Evolutionary conservation across 37 sponge, comb jelly and placozoan species (phyloP).

Genomic region (Agelas oroides): DNA sequence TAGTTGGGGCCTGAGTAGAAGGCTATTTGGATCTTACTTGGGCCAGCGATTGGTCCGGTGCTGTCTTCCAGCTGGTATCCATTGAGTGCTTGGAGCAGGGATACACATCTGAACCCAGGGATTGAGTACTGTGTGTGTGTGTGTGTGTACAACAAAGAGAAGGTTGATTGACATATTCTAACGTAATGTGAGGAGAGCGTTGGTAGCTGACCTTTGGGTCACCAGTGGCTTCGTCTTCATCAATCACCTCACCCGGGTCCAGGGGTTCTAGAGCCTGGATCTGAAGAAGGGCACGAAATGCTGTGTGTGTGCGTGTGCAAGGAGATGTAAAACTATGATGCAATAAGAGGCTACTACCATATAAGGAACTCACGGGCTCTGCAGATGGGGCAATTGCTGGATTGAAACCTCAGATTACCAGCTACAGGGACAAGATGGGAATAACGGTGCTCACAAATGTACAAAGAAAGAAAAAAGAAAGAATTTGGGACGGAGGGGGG

Average conservation of each 20-base stretch:
- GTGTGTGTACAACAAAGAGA: too few species aligned
- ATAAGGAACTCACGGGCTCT: constrained; percentile 87
- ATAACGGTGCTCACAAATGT: background rate
- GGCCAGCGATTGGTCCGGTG: background rate
- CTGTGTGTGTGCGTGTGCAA: constrained; percentile 19
- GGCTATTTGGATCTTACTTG: background rate
- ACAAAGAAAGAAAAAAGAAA: too few species aligned
- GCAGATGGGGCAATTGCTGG: constrained; percentile 93
- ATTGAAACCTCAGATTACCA: constrained; percentile 70
- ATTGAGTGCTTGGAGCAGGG: constrained; percentile 62
- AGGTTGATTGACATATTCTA: too few species aligned
- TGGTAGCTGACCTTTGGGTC: constrained; percentile 32
- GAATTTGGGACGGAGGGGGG: too few species aligned
- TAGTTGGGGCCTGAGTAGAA: too few species aligned
- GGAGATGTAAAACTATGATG: too few species aligned
- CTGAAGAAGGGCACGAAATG: constrained; percentile 80
- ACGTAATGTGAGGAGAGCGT: too few species aligned
- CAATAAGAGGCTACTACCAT: background rate
- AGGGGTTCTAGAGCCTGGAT: constrained; percentile 65
- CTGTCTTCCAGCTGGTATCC: constrained; percentile 50
- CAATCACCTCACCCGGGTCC: constrained; percentile 3
- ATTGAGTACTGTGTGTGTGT: constrained; percentile 46
- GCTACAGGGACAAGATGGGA: constrained; percentile 52
- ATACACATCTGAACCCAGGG: constrained; percentile 31
- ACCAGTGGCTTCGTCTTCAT: constrained; percentile 55